Evolutionary conservation across 2,888 invertebrate genomes (phyloP).

Genomic region (Arenicola marina): DNA sequence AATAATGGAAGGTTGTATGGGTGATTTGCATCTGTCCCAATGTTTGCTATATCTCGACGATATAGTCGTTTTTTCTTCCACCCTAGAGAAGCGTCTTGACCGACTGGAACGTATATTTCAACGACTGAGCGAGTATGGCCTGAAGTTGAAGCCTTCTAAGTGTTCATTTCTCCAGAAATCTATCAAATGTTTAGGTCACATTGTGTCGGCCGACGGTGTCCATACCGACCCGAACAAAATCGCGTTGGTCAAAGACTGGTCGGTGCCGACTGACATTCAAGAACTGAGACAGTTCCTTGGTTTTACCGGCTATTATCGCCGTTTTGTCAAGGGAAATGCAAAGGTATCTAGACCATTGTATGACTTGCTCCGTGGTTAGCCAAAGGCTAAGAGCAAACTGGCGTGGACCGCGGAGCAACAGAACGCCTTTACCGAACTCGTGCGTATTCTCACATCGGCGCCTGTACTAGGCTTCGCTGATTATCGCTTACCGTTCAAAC

Average conservation of each 20-base stretch:
- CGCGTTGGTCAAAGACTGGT: neutral
- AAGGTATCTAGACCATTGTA: neutral
- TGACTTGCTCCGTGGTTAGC: neutral
- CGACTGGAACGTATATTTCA: too few relatives aligned
- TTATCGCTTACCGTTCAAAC: neutral
- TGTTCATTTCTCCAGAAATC: too few relatives aligned
- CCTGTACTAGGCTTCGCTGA: neutral
- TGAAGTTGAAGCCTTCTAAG: too few relatives aligned
- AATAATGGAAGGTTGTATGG: neutral
- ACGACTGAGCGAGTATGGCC: too few relatives aligned
- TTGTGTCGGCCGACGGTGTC: too few relatives aligned
- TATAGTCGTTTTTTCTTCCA: too few relatives aligned
- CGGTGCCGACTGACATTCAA: neutral
- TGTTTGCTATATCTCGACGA: neutral
- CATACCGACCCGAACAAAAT: too few relatives aligned
- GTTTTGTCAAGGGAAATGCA: neutral
- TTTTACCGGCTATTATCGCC: neutral
- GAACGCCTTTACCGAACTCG: neutral
- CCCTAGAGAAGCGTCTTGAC: too few relatives aligned
- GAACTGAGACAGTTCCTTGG: neutral
- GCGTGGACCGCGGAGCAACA: neutral
- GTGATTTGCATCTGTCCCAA: neutral
- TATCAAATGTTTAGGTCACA: too few relatives aligned
- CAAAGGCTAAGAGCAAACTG: neutral
- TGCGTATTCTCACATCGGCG: neutral